Conservation (phyloP, 1,140 invertebrate genomes). For the Capitella teleta region DNA sequence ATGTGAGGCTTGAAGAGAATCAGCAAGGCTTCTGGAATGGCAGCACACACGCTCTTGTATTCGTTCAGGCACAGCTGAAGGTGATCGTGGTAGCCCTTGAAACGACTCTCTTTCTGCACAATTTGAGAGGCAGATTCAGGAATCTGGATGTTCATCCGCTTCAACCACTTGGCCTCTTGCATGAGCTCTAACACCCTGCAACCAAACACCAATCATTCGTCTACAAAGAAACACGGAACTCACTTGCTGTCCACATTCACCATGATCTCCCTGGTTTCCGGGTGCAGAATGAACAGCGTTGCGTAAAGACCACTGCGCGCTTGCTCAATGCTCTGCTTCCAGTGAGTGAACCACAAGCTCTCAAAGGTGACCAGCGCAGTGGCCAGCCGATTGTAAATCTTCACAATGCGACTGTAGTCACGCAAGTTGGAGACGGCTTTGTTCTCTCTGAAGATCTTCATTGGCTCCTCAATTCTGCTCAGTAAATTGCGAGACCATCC, state of each 20-base stretch:
- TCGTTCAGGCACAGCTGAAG: conserved; percentile 32
- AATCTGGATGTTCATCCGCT: conserved; percentile 32
- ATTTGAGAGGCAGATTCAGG: conserved; percentile 32
- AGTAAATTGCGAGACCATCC: conserved; percentile 45
- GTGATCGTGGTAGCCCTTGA: conserved; percentile 40
- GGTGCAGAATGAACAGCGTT: conserved; percentile 35
- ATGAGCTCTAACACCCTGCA: conserved; percentile 36
- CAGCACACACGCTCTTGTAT: conserved; percentile 17
- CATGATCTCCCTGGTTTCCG: conserved; percentile 29
- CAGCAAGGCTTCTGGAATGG: conserved; percentile 26
- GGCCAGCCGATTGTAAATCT: conserved; percentile 35
- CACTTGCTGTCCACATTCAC: conserved; percentile 41
- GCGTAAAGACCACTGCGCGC: conserved; percentile 31
- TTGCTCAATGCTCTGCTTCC: conserved; percentile 36
- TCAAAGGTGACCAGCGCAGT: conserved; percentile 39
- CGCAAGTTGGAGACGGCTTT: conserved; percentile 26
- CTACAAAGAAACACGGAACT: background rate
- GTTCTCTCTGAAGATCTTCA: conserved; percentile 46
- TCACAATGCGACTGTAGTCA: conserved; percentile 32
- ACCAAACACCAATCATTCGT: conserved; percentile 9
- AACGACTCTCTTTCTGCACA: conserved; percentile 33
- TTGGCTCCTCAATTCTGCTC: conserved; percentile 43
- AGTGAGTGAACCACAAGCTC: conserved; percentile 35
- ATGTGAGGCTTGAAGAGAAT: conserved; percentile 31
- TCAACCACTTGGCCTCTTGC: conserved; percentile 40